Percentiles rank a stretch among this genome's conserved stretches.
Conservation (phyloP, 2,797 vertebrate genomes). For the Enoplosus armatus region DNA sequence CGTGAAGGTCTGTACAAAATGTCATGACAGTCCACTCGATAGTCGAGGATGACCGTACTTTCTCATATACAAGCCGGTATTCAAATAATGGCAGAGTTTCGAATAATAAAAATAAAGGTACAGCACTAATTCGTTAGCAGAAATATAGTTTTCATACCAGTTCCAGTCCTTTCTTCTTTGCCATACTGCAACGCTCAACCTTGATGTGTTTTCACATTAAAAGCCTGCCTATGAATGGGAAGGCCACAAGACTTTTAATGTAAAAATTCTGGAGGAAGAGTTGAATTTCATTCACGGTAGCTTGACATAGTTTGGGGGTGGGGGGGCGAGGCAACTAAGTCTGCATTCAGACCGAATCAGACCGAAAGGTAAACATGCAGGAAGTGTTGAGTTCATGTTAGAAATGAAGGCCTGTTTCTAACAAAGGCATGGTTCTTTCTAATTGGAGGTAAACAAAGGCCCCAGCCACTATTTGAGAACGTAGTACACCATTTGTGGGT, state of each 20-base stretch:
- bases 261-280: not conserved
- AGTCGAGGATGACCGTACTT: not conserved
- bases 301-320: not conserved
- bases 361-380: no score
- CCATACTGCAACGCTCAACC: not conserved
- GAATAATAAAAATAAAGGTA: no score
- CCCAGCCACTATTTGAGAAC: not conserved
- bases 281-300: not conserved
- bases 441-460: not conserved
- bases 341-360: no score
- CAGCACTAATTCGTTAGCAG: not conserved
- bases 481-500: not conserved
- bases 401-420: no score
- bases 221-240: not conserved
- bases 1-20: not conserved
- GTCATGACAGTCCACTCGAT: not conserved
- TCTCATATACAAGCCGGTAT: not conserved
- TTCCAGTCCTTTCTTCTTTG: no score
- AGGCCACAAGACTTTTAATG: not conserved
- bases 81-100: not conserved
- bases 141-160: no score
- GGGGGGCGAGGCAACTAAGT: no score
- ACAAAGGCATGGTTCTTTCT: no score
- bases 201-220: not conserved
- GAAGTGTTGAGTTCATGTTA: no score